phyloP scores from a whole-genome alignment of 2,113 vertebrate genomes.

The Ophthalmolycus amberensis region DNA sequence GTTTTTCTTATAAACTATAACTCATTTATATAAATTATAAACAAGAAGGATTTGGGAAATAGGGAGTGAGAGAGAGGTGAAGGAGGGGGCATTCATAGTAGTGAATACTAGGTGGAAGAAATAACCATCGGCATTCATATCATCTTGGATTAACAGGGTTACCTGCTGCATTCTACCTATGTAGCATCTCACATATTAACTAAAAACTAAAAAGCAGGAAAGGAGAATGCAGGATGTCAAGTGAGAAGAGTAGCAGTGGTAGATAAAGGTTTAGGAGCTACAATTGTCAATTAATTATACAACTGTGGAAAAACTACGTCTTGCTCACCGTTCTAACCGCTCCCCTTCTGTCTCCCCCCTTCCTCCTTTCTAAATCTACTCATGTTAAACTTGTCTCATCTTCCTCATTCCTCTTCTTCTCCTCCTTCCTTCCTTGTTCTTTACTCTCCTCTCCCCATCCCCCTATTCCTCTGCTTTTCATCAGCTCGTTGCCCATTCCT shows the following conservation, averaged over 20 bases:
- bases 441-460: background rate
- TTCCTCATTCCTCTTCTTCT: constrained; percentile 16
- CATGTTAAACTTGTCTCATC: constrained; percentile 27
- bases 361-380: constrained; percentile 18
- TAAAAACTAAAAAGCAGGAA: background rate
- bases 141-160: background rate
- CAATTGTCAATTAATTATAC: constrained; percentile 11
- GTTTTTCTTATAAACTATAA: background rate
- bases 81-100: background rate
- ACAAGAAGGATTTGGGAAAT: constrained; percentile 1
- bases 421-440: constrained; percentile 1
- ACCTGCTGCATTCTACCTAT: background rate
- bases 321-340: background rate
- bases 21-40: background rate
- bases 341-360: background rate
- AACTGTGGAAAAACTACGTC: constrained; percentile 2
- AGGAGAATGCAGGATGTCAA: background rate
- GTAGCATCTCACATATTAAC: background rate
- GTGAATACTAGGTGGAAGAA: constrained; percentile 2
- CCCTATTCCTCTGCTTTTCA: constrained; percentile 14
- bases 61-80: background rate
- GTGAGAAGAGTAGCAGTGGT: background rate
- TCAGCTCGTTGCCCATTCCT: constrained; percentile 75
- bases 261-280: background rate
- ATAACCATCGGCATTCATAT: background rate